These are phyloP conservation scores for Marronus borbonicus DNA, from an alignment of 2,888 invertebrate species.

Conservation along the genomic window DNA sequence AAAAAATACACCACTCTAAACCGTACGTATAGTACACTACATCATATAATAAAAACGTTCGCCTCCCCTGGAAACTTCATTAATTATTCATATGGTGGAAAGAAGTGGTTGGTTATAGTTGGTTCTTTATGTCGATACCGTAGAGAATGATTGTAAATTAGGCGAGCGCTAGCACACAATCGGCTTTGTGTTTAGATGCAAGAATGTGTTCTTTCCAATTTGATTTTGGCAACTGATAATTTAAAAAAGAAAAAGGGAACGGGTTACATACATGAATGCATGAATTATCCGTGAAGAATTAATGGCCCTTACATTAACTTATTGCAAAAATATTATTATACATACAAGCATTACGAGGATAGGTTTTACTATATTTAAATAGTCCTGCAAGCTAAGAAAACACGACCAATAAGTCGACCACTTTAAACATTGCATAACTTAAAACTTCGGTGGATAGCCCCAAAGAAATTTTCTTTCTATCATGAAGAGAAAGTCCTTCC, in stretches of 20 bases:
- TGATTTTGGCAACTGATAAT: constrained; percentile 19
- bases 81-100: constrained; percentile 51
- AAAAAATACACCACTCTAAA: constrained; percentile 37
- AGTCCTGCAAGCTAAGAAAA: no score
- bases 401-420: no score
- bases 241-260: neutral
- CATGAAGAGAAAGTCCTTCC: no score
- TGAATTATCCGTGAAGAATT: no score
- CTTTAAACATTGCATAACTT: no score
- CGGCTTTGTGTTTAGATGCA: neutral
- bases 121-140: constrained; percentile 38
- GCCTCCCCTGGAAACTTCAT: constrained; percentile 51
- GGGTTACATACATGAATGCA: neutral
- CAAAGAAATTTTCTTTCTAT: no score
- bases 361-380: no score
- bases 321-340: no score
- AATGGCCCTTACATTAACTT: no score
- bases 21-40: constrained; percentile 3
- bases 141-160: constrained; percentile 46
- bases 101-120: constrained; percentile 38
- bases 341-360: no score
- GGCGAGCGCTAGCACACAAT: constrained; percentile 18
- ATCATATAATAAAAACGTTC: constrained; percentile 46
- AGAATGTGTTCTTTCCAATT: neutral
- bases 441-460: no score